Conservation (phyloP, 2,113 vertebrate genomes). For the Lota lota region DNA sequence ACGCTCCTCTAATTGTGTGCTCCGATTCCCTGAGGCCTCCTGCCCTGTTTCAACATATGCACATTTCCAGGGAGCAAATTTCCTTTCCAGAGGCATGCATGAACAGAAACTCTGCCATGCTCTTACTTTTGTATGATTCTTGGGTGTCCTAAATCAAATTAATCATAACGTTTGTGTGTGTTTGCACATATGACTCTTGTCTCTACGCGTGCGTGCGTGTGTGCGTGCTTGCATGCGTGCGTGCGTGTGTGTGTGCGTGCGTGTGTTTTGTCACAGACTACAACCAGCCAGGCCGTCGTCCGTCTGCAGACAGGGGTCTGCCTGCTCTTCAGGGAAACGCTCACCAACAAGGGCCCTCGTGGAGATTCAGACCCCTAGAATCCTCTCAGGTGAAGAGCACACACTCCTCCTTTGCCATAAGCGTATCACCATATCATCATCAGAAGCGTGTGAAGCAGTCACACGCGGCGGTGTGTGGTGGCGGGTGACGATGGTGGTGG, state of each 20-base stretch:
- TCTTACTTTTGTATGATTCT: too few relatives aligned
- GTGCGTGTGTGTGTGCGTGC: constrained; percentile 21
- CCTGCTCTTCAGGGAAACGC: constrained; percentile 92
- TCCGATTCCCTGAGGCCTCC: too few relatives aligned
- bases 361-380: constrained; percentile 98
- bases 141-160: too few relatives aligned
- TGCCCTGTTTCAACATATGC: too few relatives aligned
- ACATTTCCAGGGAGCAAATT: too few relatives aligned
- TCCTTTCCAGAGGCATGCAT: too few relatives aligned
- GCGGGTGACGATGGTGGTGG: too few relatives aligned
- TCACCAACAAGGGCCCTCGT: constrained; percentile 91
- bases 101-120: too few relatives aligned
- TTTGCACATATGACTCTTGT: not conserved
- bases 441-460: constrained; percentile 3
- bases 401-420: too few relatives aligned
- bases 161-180: too few relatives aligned
- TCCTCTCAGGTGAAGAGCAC: constrained; percentile 86
- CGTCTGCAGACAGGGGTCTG: constrained; percentile 78
- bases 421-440: too few relatives aligned
- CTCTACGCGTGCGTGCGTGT: not conserved
- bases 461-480: too few relatives aligned
- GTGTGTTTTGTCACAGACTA: constrained; percentile 75
- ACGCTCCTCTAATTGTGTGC: constrained; percentile 4
- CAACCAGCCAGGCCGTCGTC: constrained; percentile 91
- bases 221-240: constrained; percentile 11